phyloP scores from a whole-genome alignment of 2,888 invertebrate species.

The Malacosoma neustria region DNA sequence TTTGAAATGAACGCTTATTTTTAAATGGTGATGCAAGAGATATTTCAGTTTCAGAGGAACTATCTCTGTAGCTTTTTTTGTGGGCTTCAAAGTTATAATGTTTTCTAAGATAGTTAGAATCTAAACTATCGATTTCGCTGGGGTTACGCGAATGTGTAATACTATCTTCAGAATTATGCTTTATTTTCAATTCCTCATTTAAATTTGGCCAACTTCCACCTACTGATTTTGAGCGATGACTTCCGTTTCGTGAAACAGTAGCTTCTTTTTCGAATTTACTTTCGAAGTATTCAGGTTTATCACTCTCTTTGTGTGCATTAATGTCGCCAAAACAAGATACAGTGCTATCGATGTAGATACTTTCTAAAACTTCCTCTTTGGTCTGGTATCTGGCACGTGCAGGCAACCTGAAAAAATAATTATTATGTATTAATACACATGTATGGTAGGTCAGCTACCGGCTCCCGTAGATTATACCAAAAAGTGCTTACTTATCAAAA shows the following conservation, averaged over 20 bases:
- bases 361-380: slow-evolving; percentile 67
- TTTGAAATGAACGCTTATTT: slow-evolving; percentile 56
- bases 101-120: slow-evolving; percentile 74
- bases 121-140: slow-evolving; percentile 74
- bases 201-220: slow-evolving; percentile 67
- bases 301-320: slow-evolving; percentile 53
- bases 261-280: slow-evolving; percentile 52
- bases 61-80: slow-evolving; percentile 56
- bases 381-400: slow-evolving; percentile 67
- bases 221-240: slow-evolving; percentile 50
- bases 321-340: slow-evolving; percentile 69
- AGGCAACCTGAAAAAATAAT: slow-evolving; percentile 50
- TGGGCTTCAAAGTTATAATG: slow-evolving; percentile 70
- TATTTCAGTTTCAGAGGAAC: slow-evolving; percentile 61
- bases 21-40: slow-evolving; percentile 44
- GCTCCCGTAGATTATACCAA: background rate
- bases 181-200: slow-evolving; percentile 56
- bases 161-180: slow-evolving; percentile 63
- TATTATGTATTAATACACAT: slow-evolving; percentile 1
- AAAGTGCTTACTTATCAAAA: no score
- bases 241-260: slow-evolving; percentile 43
- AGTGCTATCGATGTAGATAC: slow-evolving; percentile 67
- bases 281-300: slow-evolving; percentile 33
- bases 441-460: background rate
- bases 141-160: slow-evolving; percentile 65